Evolutionary conservation across 2,113 vertebrate species (phyloP).

Genomic region (Helogale parvula): DNA sequence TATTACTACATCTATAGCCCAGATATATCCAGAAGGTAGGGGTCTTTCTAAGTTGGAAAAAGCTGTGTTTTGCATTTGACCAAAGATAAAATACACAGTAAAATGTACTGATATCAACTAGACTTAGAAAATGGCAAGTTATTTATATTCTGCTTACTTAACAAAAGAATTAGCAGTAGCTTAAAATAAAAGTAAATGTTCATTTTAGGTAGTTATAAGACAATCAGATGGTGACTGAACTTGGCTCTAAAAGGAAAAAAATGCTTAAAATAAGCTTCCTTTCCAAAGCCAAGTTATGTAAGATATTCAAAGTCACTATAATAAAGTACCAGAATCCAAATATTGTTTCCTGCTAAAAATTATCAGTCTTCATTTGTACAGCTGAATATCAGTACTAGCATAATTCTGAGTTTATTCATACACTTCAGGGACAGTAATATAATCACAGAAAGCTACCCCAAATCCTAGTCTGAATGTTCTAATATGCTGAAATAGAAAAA

Average conservation of each 20-base stretch:
- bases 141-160: slow-evolving; percentile 2
- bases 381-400: neutral
- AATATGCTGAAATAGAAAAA: neutral
- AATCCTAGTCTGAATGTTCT: neutral
- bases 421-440: neutral
- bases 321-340: neutral
- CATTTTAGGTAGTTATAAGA: neutral
- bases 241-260: slow-evolving; percentile 37
- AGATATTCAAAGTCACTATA: neutral
- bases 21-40: neutral
- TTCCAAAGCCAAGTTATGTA: neutral
- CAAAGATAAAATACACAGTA: slow-evolving; percentile 15
- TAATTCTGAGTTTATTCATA: slow-evolving; percentile 18
- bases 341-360: neutral
- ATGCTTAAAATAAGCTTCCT: slow-evolving; percentile 6
- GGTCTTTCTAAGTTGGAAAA: slow-evolving; percentile 3
- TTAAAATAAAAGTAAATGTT: slow-evolving; percentile 46
- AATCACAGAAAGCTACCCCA: neutral
- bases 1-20: neutral
- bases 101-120: slow-evolving; percentile 25
- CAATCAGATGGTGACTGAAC: neutral
- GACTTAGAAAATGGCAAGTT: neutral
- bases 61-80: slow-evolving; percentile 17
- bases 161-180: slow-evolving; percentile 7
- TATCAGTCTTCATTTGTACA: neutral